Conservation (phyloP, 2,113 vertebrate species). For the Charina bottae region DNA sequence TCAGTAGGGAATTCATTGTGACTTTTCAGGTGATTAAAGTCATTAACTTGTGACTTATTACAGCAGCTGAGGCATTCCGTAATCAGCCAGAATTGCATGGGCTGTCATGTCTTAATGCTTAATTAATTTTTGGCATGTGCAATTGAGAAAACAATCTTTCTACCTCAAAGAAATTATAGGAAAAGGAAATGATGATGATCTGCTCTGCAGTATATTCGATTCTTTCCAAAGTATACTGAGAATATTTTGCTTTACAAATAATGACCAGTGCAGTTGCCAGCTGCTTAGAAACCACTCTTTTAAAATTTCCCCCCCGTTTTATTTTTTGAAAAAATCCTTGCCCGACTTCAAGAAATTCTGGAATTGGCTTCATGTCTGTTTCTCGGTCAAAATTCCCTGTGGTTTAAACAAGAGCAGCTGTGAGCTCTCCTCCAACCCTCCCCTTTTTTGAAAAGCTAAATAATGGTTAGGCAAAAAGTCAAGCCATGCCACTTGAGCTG, state of each 20-base stretch:
- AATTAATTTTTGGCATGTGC: constrained; percentile 73
- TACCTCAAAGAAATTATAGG: constrained; percentile 28
- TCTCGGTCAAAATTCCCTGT: constrained; percentile 30
- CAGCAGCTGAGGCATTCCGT: constrained; percentile 68
- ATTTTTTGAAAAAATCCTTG: background rate
- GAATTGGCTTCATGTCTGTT: constrained; percentile 42
- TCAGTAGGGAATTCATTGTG: constrained; percentile 62
- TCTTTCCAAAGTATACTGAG: constrained; percentile 17
- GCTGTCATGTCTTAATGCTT: constrained; percentile 66
- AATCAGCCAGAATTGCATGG: constrained; percentile 60
- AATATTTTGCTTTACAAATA: background rate
- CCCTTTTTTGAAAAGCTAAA: background rate
- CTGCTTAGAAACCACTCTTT: background rate
- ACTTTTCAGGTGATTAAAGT: constrained; percentile 70
- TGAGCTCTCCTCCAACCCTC: background rate
- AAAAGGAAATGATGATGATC: constrained; percentile 54
- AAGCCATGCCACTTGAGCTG: background rate
- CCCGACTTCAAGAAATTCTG: background rate
- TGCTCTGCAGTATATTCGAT: constrained; percentile 26
- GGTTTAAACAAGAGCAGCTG: constrained; percentile 31
- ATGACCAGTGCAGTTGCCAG: constrained; percentile 10
- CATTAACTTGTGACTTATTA: constrained; percentile 72
- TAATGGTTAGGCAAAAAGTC: constrained; percentile 10
- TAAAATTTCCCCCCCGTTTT: background rate
- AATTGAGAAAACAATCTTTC: constrained; percentile 61